Conservation (phyloP, 2,113 vertebrate species). For the Urocolius indicus region DNA sequence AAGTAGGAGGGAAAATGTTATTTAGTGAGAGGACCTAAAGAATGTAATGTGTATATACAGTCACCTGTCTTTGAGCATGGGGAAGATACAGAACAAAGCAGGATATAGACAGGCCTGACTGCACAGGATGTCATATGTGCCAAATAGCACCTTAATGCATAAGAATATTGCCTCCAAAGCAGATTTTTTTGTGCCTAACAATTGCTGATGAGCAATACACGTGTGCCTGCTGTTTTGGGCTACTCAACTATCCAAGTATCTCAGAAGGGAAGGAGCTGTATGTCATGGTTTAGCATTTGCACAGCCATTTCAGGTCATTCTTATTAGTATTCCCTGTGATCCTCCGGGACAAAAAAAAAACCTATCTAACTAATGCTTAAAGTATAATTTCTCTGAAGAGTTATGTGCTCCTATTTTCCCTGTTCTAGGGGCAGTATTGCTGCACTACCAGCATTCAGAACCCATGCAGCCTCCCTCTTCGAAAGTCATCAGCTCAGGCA, state of each 20-base stretch:
- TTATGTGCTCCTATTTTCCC: accelerated
- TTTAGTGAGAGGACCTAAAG: not conserved
- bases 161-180: not conserved
- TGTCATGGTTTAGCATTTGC: not conserved
- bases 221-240: not conserved
- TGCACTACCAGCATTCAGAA: not conserved
- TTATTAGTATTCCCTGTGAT: not conserved
- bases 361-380: not conserved
- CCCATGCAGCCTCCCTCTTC: not conserved
- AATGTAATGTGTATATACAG: not conserved
- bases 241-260: not conserved
- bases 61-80: not conserved
- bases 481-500: not conserved
- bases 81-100: not conserved
- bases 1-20: not conserved
- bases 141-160: not conserved
- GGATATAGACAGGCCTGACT: not conserved
- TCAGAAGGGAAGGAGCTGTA: not conserved
- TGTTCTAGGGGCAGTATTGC: not conserved
- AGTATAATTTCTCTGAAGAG: not conserved
- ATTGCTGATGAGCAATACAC: not conserved
- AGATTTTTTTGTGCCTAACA: not conserved
- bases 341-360: too few relatives aligned
- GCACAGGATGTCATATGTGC: not conserved
- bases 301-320: not conserved